Percentiles rank a stretch among this genome's conserved stretches.
Evolutionary conservation across 2,797 vertebrate genomes (phyloP).

Genomic region (Rhinella marina): DNA sequence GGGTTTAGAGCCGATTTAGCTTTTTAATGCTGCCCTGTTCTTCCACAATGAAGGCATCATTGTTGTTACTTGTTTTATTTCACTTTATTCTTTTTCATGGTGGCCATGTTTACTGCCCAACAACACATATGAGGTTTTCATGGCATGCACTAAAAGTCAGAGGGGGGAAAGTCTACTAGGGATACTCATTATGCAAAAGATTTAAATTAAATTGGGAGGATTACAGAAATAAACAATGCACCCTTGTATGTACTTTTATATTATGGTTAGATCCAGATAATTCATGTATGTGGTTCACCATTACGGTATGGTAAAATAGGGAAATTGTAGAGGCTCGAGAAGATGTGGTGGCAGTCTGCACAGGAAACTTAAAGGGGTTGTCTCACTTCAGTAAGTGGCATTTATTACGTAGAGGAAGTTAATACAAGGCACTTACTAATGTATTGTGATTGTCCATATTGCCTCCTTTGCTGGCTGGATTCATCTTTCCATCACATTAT

Average conservation of each 20-base stretch:
- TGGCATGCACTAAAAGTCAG: not conserved
- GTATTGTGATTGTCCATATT: too few relatives aligned
- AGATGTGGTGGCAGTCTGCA: not conserved
- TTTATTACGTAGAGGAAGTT: too few relatives aligned
- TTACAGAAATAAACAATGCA: slow-evolving; percentile 11
- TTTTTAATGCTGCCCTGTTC: slow-evolving; percentile 30
- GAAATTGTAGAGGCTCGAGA: not conserved
- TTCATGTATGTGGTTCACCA: slow-evolving; percentile 12
- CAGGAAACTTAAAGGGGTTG: too few relatives aligned
- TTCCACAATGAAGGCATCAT: slow-evolving; percentile 43
- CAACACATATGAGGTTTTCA: slow-evolving; percentile 23
- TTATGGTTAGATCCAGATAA: not conserved
- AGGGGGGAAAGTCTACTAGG: not conserved
- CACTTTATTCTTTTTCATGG: slow-evolving; percentile 38
- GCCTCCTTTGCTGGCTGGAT: too few relatives aligned
- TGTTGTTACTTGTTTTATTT: slow-evolving; percentile 29
- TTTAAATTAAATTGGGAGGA: not conserved
- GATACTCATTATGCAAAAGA: slow-evolving; percentile 6
- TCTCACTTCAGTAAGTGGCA: too few relatives aligned
- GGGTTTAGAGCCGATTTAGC: slow-evolving; percentile 32
- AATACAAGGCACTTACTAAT: too few relatives aligned
- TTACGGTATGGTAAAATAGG: not conserved
- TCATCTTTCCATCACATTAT: too few relatives aligned
- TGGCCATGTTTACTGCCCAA: slow-evolving; percentile 37
- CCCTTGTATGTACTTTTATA: not conserved